phyloP scores from a whole-genome alignment of 2,113 vertebrate species.

The Rostratula benghalensis region DNA sequence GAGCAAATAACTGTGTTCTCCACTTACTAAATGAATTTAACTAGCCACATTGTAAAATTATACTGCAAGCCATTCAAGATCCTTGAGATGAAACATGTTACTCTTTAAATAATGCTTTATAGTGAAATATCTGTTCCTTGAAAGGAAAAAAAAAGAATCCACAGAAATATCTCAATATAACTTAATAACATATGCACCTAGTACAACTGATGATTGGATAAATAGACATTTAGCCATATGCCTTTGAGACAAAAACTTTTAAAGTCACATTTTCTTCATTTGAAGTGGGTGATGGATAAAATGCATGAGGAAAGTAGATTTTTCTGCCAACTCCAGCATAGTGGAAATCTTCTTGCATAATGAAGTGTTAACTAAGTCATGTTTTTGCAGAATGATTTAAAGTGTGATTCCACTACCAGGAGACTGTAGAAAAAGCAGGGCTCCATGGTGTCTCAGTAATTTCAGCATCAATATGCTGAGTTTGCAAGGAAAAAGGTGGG shows the following conservation, averaged over 20 bases:
- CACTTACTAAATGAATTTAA: background rate
- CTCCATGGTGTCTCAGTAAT: slow-evolving; percentile 13
- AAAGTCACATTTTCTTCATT: slow-evolving; percentile 20
- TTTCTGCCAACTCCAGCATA: slow-evolving; percentile 26
- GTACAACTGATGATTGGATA: background rate
- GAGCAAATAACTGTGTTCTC: background rate
- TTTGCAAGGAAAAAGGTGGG: slow-evolving; percentile 19
- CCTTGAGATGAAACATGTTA: slow-evolving; percentile 24
- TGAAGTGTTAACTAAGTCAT: slow-evolving; percentile 52
- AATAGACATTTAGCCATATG: background rate
- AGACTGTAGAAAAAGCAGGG: background rate
- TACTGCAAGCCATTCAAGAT: background rate
- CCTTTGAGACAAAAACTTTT: background rate
- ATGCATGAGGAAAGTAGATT: background rate
- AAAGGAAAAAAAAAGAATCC: background rate
- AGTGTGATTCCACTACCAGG: slow-evolving; percentile 35
- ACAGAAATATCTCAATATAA: background rate
- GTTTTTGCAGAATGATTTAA: slow-evolving; percentile 53
- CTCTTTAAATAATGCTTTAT: slow-evolving; percentile 15
- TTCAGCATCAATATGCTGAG: slow-evolving; percentile 23
- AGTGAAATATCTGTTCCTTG: background rate
- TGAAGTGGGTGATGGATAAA: slow-evolving; percentile 25
- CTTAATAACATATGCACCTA: background rate
- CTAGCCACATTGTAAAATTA: background rate
- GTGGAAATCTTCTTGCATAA: slow-evolving; percentile 44